Base-by-base conservation (phyloP, 2,797 vertebrate genomes). In the Discoglossus pictus region DNA sequence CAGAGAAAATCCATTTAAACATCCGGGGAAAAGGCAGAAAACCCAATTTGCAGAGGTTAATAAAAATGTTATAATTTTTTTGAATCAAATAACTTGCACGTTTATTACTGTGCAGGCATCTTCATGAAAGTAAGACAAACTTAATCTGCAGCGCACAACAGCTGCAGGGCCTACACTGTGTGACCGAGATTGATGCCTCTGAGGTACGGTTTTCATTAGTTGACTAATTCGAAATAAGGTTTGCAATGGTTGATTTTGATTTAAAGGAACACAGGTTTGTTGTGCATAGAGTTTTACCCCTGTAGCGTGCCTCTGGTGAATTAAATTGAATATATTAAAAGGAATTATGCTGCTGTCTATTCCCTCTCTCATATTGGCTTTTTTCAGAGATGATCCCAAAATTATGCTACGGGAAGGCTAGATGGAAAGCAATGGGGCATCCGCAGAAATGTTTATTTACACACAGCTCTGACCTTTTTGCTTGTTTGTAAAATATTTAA, bases 181-280 rank as follows among this genome's bases (percentile, higher is more conserved):
- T 80, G 82, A 82, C 78, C 78, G 77, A 80, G 78, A 82, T 73
- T 76, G 75, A 82, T 83, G 76, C 72, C 76, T 81, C 65, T 4
- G 59, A 78, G 79, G 55, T 73, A 61, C 4, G 58, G 42, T 76
- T 73, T 80, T 80, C 79, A 80, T 84, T 80, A 78, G 74, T 64
- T 80, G 61, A 7, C 76, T 78, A 82, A 80, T 81, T 75, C 63
- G 52, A 52, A 77, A 83, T 75, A 80, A 78, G 60, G 69, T 77
- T 80, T 80, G 46, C 52, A 42, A 17, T 35, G 78, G 81, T 82
- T 84, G 79, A 84, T 80, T 78, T 75, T 61, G 44, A 79, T 77
- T 79, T 76, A 69, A 62, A 78, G 73, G 73, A 68, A 6, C 66
- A 56, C 0, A 2, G 58, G 20, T 68, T 61, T 8, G n/a, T n/a